phyloP scores from a whole-genome alignment of 2,888 invertebrate genomes.

The Diaperis boleti region DNA sequence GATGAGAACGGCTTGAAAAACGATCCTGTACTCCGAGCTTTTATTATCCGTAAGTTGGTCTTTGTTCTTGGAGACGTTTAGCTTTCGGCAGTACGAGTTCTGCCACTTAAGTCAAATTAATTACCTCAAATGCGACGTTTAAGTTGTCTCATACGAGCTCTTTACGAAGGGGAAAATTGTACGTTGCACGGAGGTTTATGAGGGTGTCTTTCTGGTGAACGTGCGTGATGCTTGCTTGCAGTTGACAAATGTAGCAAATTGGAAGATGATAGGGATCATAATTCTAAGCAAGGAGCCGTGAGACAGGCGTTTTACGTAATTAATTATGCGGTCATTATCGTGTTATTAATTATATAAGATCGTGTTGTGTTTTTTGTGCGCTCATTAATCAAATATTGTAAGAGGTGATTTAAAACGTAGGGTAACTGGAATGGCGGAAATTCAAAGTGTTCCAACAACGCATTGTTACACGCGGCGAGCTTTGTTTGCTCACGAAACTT shows the following conservation, averaged over 20 bases:
- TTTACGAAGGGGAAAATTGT: constrained; percentile 15
- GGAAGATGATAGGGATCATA: constrained; percentile 12
- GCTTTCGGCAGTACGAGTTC: constrained; percentile 32
- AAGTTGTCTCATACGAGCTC: constrained; percentile 24
- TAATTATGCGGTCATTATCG: constrained; percentile 2
- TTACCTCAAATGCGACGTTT: constrained; percentile 32
- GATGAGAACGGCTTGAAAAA: constrained; percentile 12
- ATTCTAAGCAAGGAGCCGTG: constrained; percentile 4
- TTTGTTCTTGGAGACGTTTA: constrained; percentile 31
- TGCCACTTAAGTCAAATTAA: constrained; percentile 28
- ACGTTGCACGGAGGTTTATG: constrained; percentile 9
- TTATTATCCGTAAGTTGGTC: constrained; percentile 19
- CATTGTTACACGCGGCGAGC: too few relatives aligned
- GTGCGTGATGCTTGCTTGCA: neutral
- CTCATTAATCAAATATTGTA: constrained; percentile 3
- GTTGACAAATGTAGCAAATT: constrained; percentile 27
- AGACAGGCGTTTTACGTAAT: constrained; percentile 4
- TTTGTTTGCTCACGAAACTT: too few relatives aligned
- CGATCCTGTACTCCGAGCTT: constrained; percentile 10
- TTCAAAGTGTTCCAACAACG: neutral
- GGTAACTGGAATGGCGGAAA: neutral
- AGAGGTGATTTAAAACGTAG: neutral
- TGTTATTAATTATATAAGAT: neutral
- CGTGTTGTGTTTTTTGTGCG: neutral
- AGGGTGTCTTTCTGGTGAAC: constrained; percentile 15